Percentiles rank a stretch among this genome's conserved stretches.
These are phyloP conservation scores for Pachyseris speciosa DNA, from an alignment of 64 coral and sea anemone genomes.

Conservation along the genomic window DNA sequence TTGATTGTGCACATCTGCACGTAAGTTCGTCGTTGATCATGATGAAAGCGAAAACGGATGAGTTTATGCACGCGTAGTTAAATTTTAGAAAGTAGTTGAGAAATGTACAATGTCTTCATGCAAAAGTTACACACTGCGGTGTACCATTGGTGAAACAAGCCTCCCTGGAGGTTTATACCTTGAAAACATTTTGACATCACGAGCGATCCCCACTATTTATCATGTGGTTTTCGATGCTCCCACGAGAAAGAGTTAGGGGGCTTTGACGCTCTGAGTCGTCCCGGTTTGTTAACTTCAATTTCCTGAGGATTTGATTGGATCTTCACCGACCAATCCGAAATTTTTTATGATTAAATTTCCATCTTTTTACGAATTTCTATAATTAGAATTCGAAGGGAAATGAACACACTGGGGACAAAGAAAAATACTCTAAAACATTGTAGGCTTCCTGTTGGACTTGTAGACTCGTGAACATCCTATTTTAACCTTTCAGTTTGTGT, in stretches of 20 bases:
- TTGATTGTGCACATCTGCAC: background rate
- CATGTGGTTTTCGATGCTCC: too few species aligned
- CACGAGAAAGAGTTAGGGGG: too few species aligned
- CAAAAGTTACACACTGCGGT: background rate
- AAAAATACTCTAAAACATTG: background rate
- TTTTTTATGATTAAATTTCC: background rate
- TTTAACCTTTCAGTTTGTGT: too few species aligned
- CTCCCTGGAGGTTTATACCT: background rate
- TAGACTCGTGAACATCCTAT: too few species aligned
- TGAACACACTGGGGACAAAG: background rate
- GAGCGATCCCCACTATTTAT: too few species aligned
- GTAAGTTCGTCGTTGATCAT: background rate
- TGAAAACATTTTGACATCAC: too few species aligned
- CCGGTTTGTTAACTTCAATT: background rate
- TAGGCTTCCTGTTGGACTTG: too few species aligned
- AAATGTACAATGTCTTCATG: background rate
- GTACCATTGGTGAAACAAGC: background rate
- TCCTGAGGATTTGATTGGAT: slow-evolving; percentile 24
- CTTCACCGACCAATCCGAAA: slow-evolving; percentile 21
- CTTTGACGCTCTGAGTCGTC: background rate
- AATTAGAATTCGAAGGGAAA: background rate
- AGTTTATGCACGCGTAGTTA: background rate
- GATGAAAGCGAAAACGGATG: background rate
- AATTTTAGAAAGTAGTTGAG: background rate
- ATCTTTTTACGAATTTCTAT: background rate